These are phyloP conservation scores for Loriculus beryllinus DNA, from an alignment of 2,797 vertebrate genomes.

Conservation along the genomic window DNA sequence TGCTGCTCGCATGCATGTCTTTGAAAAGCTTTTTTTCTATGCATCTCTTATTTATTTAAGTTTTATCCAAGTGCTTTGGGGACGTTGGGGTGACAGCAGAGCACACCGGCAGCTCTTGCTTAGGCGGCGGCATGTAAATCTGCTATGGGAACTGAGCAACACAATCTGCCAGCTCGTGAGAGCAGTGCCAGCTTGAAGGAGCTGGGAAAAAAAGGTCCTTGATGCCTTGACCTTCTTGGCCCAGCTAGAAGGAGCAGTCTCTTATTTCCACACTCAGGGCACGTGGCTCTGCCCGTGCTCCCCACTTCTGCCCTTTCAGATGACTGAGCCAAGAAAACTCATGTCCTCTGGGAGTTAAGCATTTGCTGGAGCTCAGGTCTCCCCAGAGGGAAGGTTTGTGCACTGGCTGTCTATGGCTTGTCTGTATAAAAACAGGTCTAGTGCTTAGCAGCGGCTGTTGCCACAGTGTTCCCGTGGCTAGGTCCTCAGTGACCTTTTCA, in stretches of 20 bases:
- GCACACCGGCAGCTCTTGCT: neutral
- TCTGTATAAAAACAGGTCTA: neutral
- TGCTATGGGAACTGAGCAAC: neutral
- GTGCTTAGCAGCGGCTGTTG: neutral
- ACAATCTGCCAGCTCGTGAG: neutral
- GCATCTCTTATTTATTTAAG: conserved; percentile 35
- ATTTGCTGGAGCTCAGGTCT: neutral
- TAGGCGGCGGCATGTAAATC: neutral
- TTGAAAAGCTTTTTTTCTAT: conserved; percentile 10
- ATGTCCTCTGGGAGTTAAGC: neutral
- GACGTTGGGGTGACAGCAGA: neutral
- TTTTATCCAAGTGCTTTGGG: conserved; percentile 20
- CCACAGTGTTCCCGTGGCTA: accelerated
- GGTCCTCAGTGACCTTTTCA: neutral
- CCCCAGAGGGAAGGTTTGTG: neutral
- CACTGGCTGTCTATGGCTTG: neutral
- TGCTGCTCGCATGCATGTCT: neutral
- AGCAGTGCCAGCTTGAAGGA: neutral
- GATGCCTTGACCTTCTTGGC: neutral
- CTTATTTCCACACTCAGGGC: neutral
- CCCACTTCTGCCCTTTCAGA: neutral
- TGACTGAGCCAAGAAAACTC: neutral
- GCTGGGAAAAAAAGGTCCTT: neutral
- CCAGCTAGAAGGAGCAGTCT: neutral
- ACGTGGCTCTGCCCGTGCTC: accelerated